Conservation (phyloP, 2,113 vertebrate species). For the Cynoglossus semilaevis region DNA sequence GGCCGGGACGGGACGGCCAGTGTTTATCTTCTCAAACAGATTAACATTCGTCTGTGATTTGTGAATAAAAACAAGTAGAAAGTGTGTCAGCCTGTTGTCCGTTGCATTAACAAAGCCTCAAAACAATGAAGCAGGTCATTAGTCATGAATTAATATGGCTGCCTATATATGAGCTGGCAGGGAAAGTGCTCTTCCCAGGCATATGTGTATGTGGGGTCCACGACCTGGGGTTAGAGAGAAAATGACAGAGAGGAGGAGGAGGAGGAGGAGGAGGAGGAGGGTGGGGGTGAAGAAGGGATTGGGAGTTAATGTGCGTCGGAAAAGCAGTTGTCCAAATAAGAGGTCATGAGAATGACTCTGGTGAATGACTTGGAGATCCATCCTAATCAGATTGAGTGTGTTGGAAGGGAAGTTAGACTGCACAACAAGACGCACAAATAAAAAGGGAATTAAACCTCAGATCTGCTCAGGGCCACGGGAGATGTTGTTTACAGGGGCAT, state of each 20-base stretch:
- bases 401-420: slow-evolving; percentile 29
- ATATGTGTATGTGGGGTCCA: slow-evolving; percentile 47
- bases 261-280: slow-evolving; percentile 18
- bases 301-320: slow-evolving; percentile 49
- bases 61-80: slow-evolving; percentile 68
- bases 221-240: no score
- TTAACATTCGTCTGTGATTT: slow-evolving; percentile 62
- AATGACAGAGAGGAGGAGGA: slow-evolving; percentile 40
- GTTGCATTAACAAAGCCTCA: slow-evolving; percentile 11
- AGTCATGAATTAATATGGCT: slow-evolving; percentile 73
- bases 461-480: slow-evolving; percentile 32
- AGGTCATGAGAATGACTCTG: slow-evolving; percentile 27
- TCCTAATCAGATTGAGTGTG: slow-evolving; percentile 17
- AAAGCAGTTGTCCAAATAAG: slow-evolving; percentile 44
- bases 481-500: slow-evolving; percentile 29
- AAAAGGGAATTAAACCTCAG: slow-evolving; percentile 43
- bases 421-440: slow-evolving; percentile 45
- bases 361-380: slow-evolving; percentile 23
- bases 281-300: slow-evolving; percentile 4
- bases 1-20: slow-evolving; percentile 41
- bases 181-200: slow-evolving; percentile 57
- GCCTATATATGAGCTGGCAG: slow-evolving; percentile 46
- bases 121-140: slow-evolving; percentile 69
- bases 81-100: slow-evolving; percentile 64
- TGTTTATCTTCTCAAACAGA: slow-evolving; percentile 66